phyloP scores from a whole-genome alignment of 2,888 invertebrate genomes.

The Caenorhabditis afra region DNA sequence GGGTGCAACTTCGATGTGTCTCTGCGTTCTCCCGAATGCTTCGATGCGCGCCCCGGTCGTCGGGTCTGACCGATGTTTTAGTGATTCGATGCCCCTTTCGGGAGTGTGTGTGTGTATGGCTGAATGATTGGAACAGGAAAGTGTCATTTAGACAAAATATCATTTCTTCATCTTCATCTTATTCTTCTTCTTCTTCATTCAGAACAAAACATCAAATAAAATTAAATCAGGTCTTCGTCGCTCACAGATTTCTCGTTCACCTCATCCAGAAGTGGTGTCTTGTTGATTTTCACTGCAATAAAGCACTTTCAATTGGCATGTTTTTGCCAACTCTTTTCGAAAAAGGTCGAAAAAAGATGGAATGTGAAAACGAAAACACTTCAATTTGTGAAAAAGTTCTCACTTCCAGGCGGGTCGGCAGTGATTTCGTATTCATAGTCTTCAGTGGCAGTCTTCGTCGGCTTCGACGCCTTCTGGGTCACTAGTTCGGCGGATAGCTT shows the following conservation, averaged over 20 bases:
- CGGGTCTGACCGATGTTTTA: constrained; percentile 23
- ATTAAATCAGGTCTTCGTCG: constrained; percentile 54
- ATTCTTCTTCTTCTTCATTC: constrained; percentile 2
- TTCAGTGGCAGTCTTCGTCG: constrained; percentile 9
- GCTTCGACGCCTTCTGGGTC: background rate
- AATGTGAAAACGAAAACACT: too few species aligned
- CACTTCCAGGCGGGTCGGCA: constrained; percentile 61
- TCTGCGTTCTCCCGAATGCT: constrained; percentile 30
- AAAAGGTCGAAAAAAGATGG: constrained; percentile 9
- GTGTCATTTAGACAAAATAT: constrained; percentile 9
- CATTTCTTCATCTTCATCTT: background rate
- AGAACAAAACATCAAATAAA: constrained; percentile 18
- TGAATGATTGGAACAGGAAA: constrained; percentile 4
- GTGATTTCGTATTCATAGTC: constrained; percentile 64
- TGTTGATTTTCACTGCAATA: constrained; percentile 59
- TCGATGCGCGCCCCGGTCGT: constrained; percentile 22
- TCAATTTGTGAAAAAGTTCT: too few species aligned
- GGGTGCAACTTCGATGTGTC: constrained; percentile 22
- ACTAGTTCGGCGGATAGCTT: constrained; percentile 31
- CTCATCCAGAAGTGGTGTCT: constrained; percentile 56
- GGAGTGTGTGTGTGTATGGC: constrained; percentile 2
- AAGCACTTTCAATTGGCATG: background rate
- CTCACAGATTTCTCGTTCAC: constrained; percentile 49
- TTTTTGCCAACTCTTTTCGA: constrained; percentile 4
- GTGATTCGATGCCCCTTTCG: constrained; percentile 23